Evolutionary conservation across 2,888 invertebrate genomes (phyloP).

Genomic region (Drosophila histrio): DNA sequence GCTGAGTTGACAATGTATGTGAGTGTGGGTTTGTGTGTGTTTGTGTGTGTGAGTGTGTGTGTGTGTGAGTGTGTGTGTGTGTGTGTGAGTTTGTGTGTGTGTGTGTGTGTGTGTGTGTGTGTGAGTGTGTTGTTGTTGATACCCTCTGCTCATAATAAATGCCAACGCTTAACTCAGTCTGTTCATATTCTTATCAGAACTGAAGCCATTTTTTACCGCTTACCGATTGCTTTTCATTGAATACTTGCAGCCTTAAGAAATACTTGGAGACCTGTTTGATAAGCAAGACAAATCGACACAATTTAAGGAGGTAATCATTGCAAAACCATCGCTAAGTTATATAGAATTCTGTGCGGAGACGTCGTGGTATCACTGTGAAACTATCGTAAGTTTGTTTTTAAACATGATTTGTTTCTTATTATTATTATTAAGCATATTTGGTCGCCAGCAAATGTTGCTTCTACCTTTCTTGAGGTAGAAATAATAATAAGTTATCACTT

Average conservation of each 20-base stretch:
- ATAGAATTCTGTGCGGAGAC: not conserved
- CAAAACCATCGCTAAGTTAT: not conserved
- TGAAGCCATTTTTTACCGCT: constrained; percentile 6
- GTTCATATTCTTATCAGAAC: constrained; percentile 1
- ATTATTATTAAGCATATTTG: no score
- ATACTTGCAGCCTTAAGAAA: not conserved
- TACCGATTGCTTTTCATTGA: constrained; percentile 2
- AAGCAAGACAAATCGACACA: constrained; percentile 8
- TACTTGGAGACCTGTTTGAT: not conserved
- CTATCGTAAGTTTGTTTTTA: not conserved
- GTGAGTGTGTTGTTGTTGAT: not conserved
- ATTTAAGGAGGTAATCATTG: not conserved
- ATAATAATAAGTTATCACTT: no score
- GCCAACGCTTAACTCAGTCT: constrained; percentile 4
- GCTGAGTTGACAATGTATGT: constrained; percentile 4
- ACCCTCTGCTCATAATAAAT: constrained; percentile 7
- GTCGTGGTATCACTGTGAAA: not conserved
- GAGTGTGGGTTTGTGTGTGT: not conserved
- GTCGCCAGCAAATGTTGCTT: no score
- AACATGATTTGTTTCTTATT: no score
- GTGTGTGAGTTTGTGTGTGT: not conserved
- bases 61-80: not conserved
- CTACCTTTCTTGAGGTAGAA: no score
- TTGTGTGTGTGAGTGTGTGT: not conserved
- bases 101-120: not conserved